phyloP scores from a whole-genome alignment of 2,888 invertebrate genomes.

The Rotaria macrura region DNA sequence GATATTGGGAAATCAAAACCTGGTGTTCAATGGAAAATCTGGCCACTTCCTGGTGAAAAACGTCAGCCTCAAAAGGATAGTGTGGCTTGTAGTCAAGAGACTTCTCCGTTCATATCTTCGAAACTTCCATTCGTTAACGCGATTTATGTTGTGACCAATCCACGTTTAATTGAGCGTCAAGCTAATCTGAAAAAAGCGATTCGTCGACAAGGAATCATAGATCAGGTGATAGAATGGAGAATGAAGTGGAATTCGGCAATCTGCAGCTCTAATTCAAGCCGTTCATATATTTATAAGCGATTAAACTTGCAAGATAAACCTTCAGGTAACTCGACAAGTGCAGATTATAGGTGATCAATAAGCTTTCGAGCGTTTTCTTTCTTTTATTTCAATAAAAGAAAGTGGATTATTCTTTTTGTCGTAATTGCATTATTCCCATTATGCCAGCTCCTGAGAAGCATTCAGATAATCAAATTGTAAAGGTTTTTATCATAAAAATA shows the following conservation, averaged over 20 bases:
- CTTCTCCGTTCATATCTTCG: neutral
- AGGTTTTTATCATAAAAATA: too few species aligned
- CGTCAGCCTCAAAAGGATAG: neutral
- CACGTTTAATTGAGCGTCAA: neutral
- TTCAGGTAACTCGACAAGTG: neutral
- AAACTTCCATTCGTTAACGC: neutral
- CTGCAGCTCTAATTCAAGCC: neutral
- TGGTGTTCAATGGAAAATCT: neutral
- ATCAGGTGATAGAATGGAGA: neutral
- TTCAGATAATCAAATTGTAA: too few species aligned
- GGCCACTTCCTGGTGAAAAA: neutral
- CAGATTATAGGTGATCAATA: too few species aligned
- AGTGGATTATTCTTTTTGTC: too few species aligned
- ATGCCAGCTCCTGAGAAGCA: too few species aligned
- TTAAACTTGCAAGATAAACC: neutral
- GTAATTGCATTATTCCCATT: too few species aligned
- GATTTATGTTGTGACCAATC: neutral
- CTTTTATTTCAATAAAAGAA: too few species aligned
- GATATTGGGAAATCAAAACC: neutral
- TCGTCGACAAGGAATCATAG: neutral
- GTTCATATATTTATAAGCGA: neutral
- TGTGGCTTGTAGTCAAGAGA: neutral
- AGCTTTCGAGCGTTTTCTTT: too few species aligned
- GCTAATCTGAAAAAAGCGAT: neutral
- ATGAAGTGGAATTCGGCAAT: neutral